phyloP scores from a whole-genome alignment of 1,140 invertebrate species.

The Chelonus insularis region DNA sequence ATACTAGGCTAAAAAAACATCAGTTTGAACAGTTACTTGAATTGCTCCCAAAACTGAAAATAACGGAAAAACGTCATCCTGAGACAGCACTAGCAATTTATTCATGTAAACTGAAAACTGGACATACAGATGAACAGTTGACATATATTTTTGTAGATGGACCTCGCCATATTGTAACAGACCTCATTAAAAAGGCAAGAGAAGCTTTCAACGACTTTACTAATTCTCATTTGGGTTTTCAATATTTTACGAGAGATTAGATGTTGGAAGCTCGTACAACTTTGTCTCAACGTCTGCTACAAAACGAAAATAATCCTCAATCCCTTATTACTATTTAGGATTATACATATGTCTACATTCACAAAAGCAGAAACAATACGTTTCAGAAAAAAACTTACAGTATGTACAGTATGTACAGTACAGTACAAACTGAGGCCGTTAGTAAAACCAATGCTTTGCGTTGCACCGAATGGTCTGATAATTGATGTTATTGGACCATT shows the following conservation, averaged over 20 bases:
- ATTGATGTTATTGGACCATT: conserved; percentile 4
- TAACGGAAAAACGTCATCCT: background rate
- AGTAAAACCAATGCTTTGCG: conserved; percentile 14
- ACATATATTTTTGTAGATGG: background rate
- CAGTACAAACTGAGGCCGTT: background rate
- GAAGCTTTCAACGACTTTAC: background rate
- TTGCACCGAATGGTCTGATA: conserved; percentile 7
- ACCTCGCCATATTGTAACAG: background rate
- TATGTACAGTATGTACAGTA: too few relatives aligned
- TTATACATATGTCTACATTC: conserved; percentile 13
- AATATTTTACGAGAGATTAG: background rate
- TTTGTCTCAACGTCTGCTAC: background rate
- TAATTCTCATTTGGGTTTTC: background rate
- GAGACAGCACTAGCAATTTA: background rate
- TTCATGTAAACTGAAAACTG: background rate
- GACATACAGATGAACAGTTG: background rate
- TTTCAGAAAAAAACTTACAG: conserved; percentile 15
- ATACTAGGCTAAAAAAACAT: conserved; percentile 4
- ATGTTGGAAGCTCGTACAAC: background rate
- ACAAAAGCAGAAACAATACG: conserved; percentile 12
- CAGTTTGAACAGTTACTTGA: background rate
- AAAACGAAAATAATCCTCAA: background rate
- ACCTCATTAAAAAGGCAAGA: background rate
- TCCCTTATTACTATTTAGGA: conserved; percentile 15
- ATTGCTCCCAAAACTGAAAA: background rate